Base-by-base conservation (phyloP, 2,113 vertebrate species). In the Aythya baeri region DNA sequence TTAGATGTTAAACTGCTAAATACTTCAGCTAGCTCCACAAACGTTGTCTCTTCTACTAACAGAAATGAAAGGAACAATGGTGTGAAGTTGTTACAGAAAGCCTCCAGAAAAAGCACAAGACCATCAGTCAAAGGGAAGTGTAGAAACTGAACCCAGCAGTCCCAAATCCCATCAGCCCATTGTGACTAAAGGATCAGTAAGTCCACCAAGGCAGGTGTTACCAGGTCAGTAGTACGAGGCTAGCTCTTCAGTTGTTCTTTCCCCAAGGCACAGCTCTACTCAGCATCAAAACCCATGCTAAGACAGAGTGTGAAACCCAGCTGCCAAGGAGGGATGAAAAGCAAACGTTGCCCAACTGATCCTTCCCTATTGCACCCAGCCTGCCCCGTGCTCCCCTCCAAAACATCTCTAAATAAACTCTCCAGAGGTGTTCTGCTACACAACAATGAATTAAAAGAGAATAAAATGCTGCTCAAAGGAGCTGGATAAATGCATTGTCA, bases 401-500 rank as follows among this genome's bases (percentile, higher is more conserved):
- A 78, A 38, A 13, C 15, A 43, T 38, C 63, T 81, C 93, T 63
- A 86, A 67, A 83, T 77, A 77, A 88, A 58, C 41, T 70, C 36
- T 63, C n/a, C 57, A 66, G 83, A 65, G n/a, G 66, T 93, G 70
- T 88, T 66, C 68, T 93, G 57, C 70, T 84, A 57, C 9, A 6
- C 20, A 68, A 11, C 88, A 65, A 83, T 61, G 57, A 75, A 72
- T 31, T 76, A 18, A 57, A 87, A 36, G 32, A 2, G 82, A 85
- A 73, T 71, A 7, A 80, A 88, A 52, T 75, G 17, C 76, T 75
- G 46, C 79, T 81, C 88, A 83, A 61, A 86, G 65, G 73, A 90
- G 54, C 38, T 75, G 80, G 68, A 65, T 90, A 75, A 93, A 77
- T 88, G 57, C 49, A 54, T 72, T 93, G 66, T 81, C 61, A 44